Evolutionary conservation across 2,888 invertebrate species (phyloP).

Genomic region (Hirtodrosophila cameraria): DNA sequence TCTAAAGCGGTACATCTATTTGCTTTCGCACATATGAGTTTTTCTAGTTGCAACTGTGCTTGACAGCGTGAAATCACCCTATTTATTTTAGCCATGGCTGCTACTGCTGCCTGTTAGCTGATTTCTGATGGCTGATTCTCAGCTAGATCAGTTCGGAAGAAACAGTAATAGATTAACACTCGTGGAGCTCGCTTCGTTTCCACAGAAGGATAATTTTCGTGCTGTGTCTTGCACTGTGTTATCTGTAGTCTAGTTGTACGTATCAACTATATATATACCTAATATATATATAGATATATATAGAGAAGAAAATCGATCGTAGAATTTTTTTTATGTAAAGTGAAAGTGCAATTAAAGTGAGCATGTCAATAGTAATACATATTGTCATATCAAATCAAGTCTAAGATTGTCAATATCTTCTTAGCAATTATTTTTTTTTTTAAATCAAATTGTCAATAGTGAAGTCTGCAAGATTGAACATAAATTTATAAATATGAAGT

Average conservation of each 20-base stretch:
- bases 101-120: not conserved
- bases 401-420: not conserved
- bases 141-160: slow-evolving; percentile 33
- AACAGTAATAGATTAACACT: slow-evolving; percentile 79
- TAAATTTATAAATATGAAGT: slow-evolving; percentile 2
- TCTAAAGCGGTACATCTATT: no score
- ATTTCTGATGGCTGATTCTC: not conserved
- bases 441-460: not conserved
- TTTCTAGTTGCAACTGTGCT: no score
- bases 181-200: slow-evolving; percentile 75
- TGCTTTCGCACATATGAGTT: no score
- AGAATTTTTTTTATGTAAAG: slow-evolving; percentile 7
- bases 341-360: slow-evolving; percentile 33
- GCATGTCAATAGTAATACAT: slow-evolving; percentile 1
- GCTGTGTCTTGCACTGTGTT: slow-evolving; percentile 58
- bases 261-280: slow-evolving; percentile 32
- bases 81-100: no score
- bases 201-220: slow-evolving; percentile 57
- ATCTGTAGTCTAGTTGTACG: slow-evolving; percentile 70
- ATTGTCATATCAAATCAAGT: not conserved
- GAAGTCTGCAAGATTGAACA: not conserved
- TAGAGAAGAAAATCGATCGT: not conserved
- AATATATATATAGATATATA: slow-evolving; percentile 8
- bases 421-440: no score
- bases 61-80: no score